Evolutionary conservation across 1,140 invertebrate species (phyloP).

Genomic region (Lepidurus packardi): DNA sequence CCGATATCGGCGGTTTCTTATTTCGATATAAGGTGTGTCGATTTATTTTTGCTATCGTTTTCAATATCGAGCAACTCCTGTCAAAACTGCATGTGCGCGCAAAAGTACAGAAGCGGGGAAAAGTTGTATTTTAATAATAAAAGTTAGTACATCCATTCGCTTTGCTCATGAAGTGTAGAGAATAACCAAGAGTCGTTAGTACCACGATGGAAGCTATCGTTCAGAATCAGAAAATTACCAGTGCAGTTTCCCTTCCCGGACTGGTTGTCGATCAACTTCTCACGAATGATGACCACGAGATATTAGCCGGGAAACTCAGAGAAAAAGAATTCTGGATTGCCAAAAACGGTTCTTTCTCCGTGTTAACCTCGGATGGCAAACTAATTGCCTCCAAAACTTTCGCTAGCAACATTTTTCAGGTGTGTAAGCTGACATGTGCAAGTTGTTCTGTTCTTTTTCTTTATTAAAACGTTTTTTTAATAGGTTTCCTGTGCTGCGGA

Average conservation of each 20-base stretch:
- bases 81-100: neutral
- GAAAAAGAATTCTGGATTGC: neutral
- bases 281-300: slow-evolving; percentile 14
- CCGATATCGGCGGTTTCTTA: neutral
- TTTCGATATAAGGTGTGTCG: neutral
- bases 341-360: neutral
- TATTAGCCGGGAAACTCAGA: neutral
- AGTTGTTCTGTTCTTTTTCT: too few relatives aligned
- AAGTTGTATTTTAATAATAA: neutral
- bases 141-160: neutral
- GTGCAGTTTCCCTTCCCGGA: neutral
- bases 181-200: neutral
- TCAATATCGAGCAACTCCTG: neutral
- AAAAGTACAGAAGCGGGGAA: neutral
- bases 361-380: neutral
- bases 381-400: neutral
- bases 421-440: neutral
- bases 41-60: neutral
- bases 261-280: neutral
- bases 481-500: neutral
- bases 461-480: neutral
- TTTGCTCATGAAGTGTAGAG: neutral
- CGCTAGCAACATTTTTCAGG: neutral
- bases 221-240: slow-evolving; percentile 10
- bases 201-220: neutral